These are phyloP conservation scores for Ophioderma brevispina DNA, from an alignment of 35 echinoderm and acorn worm genomes.

Conservation along the genomic window DNA sequence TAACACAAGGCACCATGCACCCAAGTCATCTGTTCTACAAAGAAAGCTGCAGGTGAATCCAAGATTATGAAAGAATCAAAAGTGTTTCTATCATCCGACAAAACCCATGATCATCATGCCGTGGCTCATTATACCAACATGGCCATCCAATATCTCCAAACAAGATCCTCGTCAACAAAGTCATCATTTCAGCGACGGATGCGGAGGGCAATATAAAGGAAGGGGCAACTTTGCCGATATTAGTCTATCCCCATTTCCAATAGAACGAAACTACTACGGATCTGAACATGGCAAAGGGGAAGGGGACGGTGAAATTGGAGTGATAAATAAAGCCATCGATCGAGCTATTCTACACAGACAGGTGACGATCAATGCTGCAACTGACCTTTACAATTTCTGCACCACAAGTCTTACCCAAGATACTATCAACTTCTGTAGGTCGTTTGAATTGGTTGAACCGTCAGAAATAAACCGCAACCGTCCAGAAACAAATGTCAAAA, in stretches of 20 bases:
- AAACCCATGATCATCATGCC: conserved; percentile 31
- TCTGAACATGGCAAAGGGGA: conserved; percentile 59
- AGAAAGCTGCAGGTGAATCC: background rate
- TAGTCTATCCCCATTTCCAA: background rate
- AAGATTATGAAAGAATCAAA: background rate
- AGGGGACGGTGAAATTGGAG: conserved; percentile 54
- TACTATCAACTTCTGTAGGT: background rate
- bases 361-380: background rate
- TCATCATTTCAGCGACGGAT: conserved; percentile 25
- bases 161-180: background rate
- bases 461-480: background rate
- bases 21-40: background rate
- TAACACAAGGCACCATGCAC: background rate
- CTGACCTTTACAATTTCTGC: background rate
- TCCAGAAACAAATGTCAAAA: background rate
- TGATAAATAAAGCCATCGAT: conserved; percentile 49
- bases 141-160: conserved; percentile 7
- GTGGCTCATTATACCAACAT: conserved; percentile 21
- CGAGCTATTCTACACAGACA: background rate
- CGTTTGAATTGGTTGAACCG: background rate
- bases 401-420: background rate
- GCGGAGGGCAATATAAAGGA: too few species aligned
- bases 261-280: conserved; percentile 52
- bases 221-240: conserved; percentile 52
- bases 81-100: conserved; percentile 34